Evolutionary conservation across 2,888 invertebrate genomes (phyloP).

Genomic region (Oxycera nigricornis): DNA sequence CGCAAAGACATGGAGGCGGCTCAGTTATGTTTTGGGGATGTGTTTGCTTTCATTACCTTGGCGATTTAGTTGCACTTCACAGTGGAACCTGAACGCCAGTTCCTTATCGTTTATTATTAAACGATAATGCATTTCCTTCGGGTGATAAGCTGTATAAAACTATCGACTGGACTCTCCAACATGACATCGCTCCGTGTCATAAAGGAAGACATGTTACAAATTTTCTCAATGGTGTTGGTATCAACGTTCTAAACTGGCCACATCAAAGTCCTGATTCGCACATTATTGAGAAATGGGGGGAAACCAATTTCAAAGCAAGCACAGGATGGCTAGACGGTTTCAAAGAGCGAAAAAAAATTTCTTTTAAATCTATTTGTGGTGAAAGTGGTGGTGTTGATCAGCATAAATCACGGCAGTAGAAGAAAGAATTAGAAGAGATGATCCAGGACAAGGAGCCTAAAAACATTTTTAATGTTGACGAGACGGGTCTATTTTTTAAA

Average conservation of each 20-base stretch:
- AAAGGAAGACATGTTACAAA: background rate
- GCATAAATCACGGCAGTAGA: too few relatives aligned
- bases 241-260: background rate
- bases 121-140: background rate
- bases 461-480: too few relatives aligned
- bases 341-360: too few relatives aligned
- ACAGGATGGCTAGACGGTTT: too few relatives aligned
- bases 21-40: conserved; percentile 39
- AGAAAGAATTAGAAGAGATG: too few relatives aligned
- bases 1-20: conserved; percentile 33
- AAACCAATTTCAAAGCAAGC: too few relatives aligned
- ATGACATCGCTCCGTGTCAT: conserved; percentile 8
- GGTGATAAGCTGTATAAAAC: background rate
- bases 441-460: too few relatives aligned
- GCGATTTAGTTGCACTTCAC: background rate
- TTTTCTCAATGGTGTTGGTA: background rate
- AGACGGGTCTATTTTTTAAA: too few relatives aligned
- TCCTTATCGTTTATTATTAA: background rate
- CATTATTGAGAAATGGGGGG: background rate
- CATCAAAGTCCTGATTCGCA: conserved; percentile 11
- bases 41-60: conserved; percentile 10
- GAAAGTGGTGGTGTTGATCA: too few relatives aligned
- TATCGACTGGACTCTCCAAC: conserved; percentile 17
- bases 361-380: too few relatives aligned
- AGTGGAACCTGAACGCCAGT: background rate